These are phyloP conservation scores for Minunthozetes semirufus DNA, from an alignment of 2,888 invertebrate species.

Conservation along the genomic window DNA sequence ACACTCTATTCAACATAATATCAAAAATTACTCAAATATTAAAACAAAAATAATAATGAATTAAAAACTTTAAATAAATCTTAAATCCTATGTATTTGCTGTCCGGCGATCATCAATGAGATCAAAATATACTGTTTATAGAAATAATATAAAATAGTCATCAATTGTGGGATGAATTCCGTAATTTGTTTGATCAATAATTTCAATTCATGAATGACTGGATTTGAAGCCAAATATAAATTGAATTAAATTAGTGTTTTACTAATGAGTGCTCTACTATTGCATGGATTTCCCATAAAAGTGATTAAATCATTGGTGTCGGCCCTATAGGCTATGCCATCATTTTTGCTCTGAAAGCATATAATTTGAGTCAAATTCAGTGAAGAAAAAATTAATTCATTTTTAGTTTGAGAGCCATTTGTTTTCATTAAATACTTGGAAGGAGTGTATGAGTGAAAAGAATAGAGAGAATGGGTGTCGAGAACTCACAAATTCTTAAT, in stretches of 20 bases:
- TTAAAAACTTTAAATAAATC: background rate
- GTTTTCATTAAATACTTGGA: background rate
- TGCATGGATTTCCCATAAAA: background rate
- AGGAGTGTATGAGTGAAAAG: background rate
- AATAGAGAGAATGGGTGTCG: background rate
- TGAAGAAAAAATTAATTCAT: background rate
- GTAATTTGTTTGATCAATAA: no score
- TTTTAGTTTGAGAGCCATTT: background rate
- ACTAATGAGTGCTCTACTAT: background rate
- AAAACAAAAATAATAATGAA: background rate
- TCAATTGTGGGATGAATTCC: no score
- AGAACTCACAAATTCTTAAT: background rate
- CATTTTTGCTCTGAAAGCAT: background rate
- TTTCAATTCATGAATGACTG: no score
- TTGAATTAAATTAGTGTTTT: no score
- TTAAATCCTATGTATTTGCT: no score
- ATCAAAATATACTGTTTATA: no score
- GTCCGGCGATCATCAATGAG: no score
- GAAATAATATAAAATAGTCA: no score
- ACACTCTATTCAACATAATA: no score
- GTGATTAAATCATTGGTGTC: no score
- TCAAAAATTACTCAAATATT: no score
- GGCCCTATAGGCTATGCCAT: background rate
- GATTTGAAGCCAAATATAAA: no score
- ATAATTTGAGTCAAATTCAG: background rate